Evolutionary conservation across 1,140 invertebrate genomes (phyloP), one percentile per base, ranked within the genome.

Genomic region (Penaeus vannamei): DNA sequence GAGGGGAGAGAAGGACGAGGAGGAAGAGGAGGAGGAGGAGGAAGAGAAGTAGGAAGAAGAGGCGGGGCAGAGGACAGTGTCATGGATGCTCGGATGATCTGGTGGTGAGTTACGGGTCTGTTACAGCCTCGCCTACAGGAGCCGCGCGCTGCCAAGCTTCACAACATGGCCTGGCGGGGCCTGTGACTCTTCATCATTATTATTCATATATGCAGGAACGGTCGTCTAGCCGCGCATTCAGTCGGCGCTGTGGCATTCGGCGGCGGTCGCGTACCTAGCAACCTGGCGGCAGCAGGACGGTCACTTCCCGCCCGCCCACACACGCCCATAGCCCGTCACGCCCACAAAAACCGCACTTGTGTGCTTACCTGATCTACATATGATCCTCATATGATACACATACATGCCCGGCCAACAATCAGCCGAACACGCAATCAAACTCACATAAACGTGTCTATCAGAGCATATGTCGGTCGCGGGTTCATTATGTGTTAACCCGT

Each of bases 121-220:
- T 53, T 53, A 12, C 53, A 53, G 53, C 53, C 53, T 53, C 53
- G 53, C 53, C 53, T 53, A 53, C 53, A 53, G 53, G 53, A 53
- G 53, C 53, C 53, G 53, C 53, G 53, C 53, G 53, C 53, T 53
- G 53, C 53, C 53, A 53, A 53, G 53, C 53, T 53, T 53, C 53
- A 53, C 53, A 53, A 53, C 53, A 53, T 53, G 53, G 53, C 53
- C 53, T 53, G 53, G 53, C 53, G 53, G 53, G 53, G 53, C 53
- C 53, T 53, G 53, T 53, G 53, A 53, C 53, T 53, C 53, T 53
- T 53, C 53, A n/a, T 76, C 72, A 76, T 76, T 76, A 76, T 76
- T 76, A 76, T 76, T 76, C 72, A 76, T 76, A 36, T 76, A 76
- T 76, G 72, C 72, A 76, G 42, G 72, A 76, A 76, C 29, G 72